Base-by-base conservation (phyloP, 2,888 invertebrate genomes). In the Hylaea fasciaria region DNA sequence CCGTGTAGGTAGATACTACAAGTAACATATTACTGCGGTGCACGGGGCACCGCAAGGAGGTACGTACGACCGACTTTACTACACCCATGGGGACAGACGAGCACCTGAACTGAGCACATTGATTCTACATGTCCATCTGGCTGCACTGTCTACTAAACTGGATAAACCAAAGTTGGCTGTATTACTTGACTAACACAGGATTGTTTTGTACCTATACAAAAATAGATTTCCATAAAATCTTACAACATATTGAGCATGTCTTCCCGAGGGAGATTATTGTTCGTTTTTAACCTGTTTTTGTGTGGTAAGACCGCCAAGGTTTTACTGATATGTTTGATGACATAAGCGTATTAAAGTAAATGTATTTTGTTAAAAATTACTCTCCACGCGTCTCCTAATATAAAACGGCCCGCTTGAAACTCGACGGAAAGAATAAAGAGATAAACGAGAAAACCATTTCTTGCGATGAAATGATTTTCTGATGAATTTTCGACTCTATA, bases 51-150 rank as follows among this genome's bases (percentile, higher is more conserved):
- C 70, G 64, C 71, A 68, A 67, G 76, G 73, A 76, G 71, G 73
- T 22, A 32, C 9, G 32, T 65, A 17, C 62, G 68, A 62, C 73
- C 71, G 75, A 76, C 74, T 82, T 81, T 81, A 83, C 76, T 72
- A 73, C 72, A 58, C 83, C 79, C 77, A 52, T 46, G 83, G 78
- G 83, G 79, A 55, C 55, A 44, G 39, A 61, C 68, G 69, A 73
- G 73, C 81, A 81, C 81, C 80, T 77, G 77, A 73, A 78, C 61
- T 61, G 51, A 61, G 49, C 60, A 68, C 63, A 70, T 70, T 68
- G 81, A 78, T 80, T 80, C 73, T 73, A 72, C 76, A 72, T 76
- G 76, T 45, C 22, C 39, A 10, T 37, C 14, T 28, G 29, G 16
- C 14, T 28, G 29, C 32, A 17, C 0, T 41, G 16, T 41, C 28